phyloP scores from a whole-genome alignment of 2,113 vertebrate species.

The Odocoileus hemionus region DNA sequence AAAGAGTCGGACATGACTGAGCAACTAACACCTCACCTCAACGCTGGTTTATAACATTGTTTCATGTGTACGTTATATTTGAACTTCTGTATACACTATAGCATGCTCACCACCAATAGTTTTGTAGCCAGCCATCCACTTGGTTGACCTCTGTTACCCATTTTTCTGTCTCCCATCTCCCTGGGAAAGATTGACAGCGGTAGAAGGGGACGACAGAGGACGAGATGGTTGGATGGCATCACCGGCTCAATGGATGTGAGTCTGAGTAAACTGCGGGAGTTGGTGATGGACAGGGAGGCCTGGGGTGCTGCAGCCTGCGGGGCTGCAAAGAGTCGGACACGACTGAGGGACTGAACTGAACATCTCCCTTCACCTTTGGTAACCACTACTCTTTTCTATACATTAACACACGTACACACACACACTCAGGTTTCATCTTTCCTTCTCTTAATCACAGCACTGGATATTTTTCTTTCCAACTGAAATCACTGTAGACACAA shows the following conservation, averaged over 20 bases:
- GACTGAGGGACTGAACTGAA: not conserved
- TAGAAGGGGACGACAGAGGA: not conserved
- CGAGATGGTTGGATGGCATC: not conserved
- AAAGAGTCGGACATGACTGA: not conserved
- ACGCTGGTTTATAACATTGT: not conserved
- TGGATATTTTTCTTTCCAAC: not conserved
- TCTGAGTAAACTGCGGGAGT: not conserved
- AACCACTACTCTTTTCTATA: not conserved
- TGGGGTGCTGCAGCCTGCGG: fast-evolving
- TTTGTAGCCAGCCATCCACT: not conserved
- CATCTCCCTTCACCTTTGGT: not conserved
- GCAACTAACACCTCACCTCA: not conserved
- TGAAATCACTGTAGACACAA: not conserved
- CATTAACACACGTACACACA: not conserved
- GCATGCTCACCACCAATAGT: not conserved
- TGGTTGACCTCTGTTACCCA: not conserved
- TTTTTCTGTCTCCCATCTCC: not conserved
- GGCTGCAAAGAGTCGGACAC: fast-evolving
- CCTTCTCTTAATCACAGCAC: not conserved
- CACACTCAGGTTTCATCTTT: not conserved
- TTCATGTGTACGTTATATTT: not conserved
- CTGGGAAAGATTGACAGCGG: not conserved
- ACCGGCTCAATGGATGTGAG: not conserved
- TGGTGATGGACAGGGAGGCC: not conserved
- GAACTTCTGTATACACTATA: not conserved